A percentile compares a stretch with the other conserved stretches of the same genome.
Evolutionary conservation across 2,888 invertebrate species (phyloP).

Genomic region (Hypsopygia costalis): DNA sequence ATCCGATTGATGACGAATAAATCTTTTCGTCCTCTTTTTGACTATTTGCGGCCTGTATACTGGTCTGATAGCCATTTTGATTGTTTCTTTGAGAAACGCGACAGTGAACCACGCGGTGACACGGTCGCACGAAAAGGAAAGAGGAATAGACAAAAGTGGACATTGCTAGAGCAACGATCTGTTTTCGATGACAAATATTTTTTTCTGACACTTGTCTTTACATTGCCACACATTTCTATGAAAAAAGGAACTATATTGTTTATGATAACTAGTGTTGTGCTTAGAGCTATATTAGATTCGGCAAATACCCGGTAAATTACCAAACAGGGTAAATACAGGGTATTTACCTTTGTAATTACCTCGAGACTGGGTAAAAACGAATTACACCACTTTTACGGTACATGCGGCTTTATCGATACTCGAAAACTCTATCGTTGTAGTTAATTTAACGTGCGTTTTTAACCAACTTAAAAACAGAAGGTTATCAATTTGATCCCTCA

Average conservation of each 20-base stretch:
- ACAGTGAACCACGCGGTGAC: slow-evolving; percentile 78
- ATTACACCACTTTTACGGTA: no score
- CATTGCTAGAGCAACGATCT: slow-evolving; percentile 53
- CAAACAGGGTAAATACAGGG: no score
- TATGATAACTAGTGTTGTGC: slow-evolving; percentile 19
- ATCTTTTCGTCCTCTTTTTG: slow-evolving; percentile 99
- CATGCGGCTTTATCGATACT: no score
- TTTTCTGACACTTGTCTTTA: neutral
- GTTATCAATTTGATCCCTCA: no score
- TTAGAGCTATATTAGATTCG: no score
- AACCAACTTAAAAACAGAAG: no score
- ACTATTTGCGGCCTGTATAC: slow-evolving; percentile 94
- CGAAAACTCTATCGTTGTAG: no score
- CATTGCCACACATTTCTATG: no score
- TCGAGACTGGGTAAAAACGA: no score
- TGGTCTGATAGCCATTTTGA: slow-evolving; percentile 93
- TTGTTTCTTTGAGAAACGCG: slow-evolving; percentile 62
- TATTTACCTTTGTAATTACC: no score
- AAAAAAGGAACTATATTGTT: slow-evolving; percentile 23
- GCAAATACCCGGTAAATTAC: no score
- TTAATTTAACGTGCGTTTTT: no score
- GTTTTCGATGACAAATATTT: slow-evolving; percentile 37
- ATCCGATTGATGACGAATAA: slow-evolving; percentile 99
- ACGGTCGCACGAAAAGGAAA: slow-evolving; percentile 77
- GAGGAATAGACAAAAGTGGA: slow-evolving; percentile 63